Base-by-base conservation (phyloP, 1,140 invertebrate genomes). In the Atta texana region DNA sequence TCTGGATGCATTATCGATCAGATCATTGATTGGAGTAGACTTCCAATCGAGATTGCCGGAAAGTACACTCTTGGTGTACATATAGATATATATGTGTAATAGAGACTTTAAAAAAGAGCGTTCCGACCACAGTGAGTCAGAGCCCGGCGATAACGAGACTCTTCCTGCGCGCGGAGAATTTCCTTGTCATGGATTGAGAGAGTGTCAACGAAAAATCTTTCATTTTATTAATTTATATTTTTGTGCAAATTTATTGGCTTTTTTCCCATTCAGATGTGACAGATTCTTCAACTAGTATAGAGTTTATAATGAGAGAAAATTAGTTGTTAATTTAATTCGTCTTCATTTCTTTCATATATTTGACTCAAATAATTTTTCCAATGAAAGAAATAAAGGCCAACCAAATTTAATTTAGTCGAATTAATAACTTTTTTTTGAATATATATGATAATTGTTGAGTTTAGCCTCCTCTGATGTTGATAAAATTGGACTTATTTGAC, bases 61-160 rank as follows among this genome's bases (percentile, higher is more conserved):
- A 44, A 75, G 39, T n/a, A n/a, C n/a, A 74, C 49, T 31, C 6
- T 28, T 31, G 39, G 7, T 18, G 4, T n/a, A 31, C 3, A 12
- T 14, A 21, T 53, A 68, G 18, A 55, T 8, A 51, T 14, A 8
- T 21, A 51, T 14, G 28, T 16, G 39, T 51, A 63, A 34, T 5
- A 12, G 3, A 3, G 39, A 10, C 31, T 72, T 59, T 5, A 39
- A 55, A 24, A 49, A 72, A 31, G 53, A 57, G 57, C 34, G 16
- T 57, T 59, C 74, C 24, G 14, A 21, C 4, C 34, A 44, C 66
- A n/a, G 14, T 63, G 88, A 90, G 86, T 88, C 88, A 84, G 78
- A 69, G n/a, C n/a, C 39, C 44, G 76, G n/a, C 82, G 87, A 76
- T 88, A 90, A 91, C 75, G 77, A 90, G 84, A 78, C 68, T 86